phyloP scores from a whole-genome alignment of 2,888 invertebrate species.

The Stenichneumon culpator region DNA sequence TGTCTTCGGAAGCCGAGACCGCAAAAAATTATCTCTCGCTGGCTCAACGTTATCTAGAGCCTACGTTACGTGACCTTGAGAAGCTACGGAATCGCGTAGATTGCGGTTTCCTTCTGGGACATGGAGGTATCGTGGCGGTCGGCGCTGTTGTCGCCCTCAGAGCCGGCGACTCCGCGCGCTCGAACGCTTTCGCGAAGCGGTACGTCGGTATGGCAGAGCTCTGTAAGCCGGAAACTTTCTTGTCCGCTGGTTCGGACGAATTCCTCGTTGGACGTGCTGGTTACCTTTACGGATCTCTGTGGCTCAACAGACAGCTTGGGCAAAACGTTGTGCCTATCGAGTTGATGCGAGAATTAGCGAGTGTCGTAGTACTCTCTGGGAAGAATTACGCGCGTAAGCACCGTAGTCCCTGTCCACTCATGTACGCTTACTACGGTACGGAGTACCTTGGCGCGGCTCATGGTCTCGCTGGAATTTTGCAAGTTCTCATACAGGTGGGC shows the following conservation, averaged over 20 bases:
- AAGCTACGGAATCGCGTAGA: conserved; percentile 50
- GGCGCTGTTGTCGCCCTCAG: conserved; percentile 88
- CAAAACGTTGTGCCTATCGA: conserved; percentile 85
- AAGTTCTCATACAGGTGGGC: conserved; percentile 86
- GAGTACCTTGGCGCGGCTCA: conserved; percentile 92
- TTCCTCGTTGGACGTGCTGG: conserved; percentile 95
- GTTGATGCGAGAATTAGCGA: conserved; percentile 89
- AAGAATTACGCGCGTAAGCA: conserved; percentile 88
- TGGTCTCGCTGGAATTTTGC: conserved; percentile 89
- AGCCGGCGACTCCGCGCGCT: conserved; percentile 84
- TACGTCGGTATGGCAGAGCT: conserved; percentile 84
- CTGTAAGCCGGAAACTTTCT: conserved; percentile 87
- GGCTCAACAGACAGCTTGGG: conserved; percentile 88
- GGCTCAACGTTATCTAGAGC: conserved; percentile 68
- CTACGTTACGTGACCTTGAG: conserved; percentile 63
- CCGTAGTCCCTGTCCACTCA: conserved; percentile 89
- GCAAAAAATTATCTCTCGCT: conserved; percentile 58
- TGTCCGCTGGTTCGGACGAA: conserved; percentile 92
- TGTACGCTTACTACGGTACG: conserved; percentile 92
- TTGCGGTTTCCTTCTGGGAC: conserved; percentile 69
- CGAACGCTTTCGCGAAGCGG: conserved; percentile 80
- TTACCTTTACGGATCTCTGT: conserved; percentile 91
- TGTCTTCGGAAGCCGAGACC: conserved; percentile 33
- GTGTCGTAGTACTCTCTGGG: conserved; percentile 90
- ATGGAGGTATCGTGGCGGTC: conserved; percentile 91